Evolutionary conservation across 2,113 vertebrate genomes (phyloP).

Genomic region (Thomomys bottae): DNA sequence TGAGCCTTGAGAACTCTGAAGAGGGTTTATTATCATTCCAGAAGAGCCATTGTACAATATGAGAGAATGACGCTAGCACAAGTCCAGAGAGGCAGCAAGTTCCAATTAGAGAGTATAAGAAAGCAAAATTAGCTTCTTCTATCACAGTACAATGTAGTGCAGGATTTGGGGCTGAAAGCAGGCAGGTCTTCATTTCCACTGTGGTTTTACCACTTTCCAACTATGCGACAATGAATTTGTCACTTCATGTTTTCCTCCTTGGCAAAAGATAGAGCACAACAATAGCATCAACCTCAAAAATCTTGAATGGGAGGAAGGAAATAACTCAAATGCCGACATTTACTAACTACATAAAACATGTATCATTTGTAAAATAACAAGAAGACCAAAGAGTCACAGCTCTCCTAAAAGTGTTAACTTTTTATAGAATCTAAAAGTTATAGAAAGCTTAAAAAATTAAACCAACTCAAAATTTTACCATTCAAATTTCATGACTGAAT

Average conservation of each 20-base stretch:
- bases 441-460: not conserved
- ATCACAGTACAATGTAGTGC: not conserved
- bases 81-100: not conserved
- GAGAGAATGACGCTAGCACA: not conserved
- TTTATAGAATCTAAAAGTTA: not conserved
- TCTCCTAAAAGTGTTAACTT: not conserved
- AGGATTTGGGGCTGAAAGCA: not conserved
- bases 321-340: not conserved
- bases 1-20: not conserved
- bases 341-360: not conserved
- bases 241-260: slow-evolving; percentile 1
- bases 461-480: not conserved
- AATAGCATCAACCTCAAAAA: not conserved
- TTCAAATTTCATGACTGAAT: not conserved
- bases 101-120: not conserved
- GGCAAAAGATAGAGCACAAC: not conserved
- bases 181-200: not conserved
- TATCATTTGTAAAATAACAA: not conserved
- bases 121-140: not conserved
- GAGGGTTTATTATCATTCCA: not conserved
- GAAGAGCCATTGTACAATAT: not conserved
- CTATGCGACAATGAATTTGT: not conserved
- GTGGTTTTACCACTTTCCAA: not conserved
- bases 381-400: not conserved
- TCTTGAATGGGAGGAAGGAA: slow-evolving; percentile 20